These are phyloP conservation scores for Musca domestica DNA, from an alignment of 1,140 invertebrate genomes.

Conservation along the genomic window DNA sequence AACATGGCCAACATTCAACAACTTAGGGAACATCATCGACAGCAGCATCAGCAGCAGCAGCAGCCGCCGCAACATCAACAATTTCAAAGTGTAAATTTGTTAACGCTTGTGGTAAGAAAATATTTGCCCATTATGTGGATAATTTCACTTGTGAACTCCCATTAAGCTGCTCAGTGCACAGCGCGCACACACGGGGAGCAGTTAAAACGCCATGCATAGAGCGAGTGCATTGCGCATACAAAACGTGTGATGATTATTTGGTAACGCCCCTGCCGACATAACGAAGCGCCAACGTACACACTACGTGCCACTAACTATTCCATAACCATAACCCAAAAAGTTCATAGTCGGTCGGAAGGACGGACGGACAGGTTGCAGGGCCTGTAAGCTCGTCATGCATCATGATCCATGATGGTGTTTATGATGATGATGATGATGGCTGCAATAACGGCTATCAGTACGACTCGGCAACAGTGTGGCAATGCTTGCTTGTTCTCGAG, in stretches of 20 bases:
- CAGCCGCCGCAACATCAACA: background rate
- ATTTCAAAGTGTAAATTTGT: constrained; percentile 25
- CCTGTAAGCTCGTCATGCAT: background rate
- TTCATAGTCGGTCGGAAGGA: too few species aligned
- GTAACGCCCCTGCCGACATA: constrained; percentile 45
- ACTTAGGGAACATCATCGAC: too few species aligned
- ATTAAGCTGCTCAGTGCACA: constrained; percentile 35
- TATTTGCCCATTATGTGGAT: constrained; percentile 25
- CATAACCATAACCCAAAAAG: too few species aligned
- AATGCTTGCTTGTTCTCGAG: background rate
- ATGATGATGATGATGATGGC: constrained; percentile 6
- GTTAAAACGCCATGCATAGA: too few species aligned
- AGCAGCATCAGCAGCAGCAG: background rate
- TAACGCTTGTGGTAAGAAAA: constrained; percentile 19
- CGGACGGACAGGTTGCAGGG: too few species aligned
- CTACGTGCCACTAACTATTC: too few species aligned
- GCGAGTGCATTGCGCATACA: constrained; percentile 31
- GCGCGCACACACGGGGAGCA: background rate
- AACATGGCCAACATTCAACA: constrained; percentile 9
- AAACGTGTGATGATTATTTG: constrained; percentile 53
- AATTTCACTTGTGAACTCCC: constrained; percentile 38
- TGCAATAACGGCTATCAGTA: background rate
- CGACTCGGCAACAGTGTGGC: background rate
- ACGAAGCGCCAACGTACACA: constrained; percentile 18
- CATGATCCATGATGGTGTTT: constrained; percentile 17